A percentile compares a stretch with the other conserved stretches of the same genome.
Evolutionary conservation across 2,797 vertebrate genomes (phyloP).

Genomic region (Chrysocyon brachyurus): DNA sequence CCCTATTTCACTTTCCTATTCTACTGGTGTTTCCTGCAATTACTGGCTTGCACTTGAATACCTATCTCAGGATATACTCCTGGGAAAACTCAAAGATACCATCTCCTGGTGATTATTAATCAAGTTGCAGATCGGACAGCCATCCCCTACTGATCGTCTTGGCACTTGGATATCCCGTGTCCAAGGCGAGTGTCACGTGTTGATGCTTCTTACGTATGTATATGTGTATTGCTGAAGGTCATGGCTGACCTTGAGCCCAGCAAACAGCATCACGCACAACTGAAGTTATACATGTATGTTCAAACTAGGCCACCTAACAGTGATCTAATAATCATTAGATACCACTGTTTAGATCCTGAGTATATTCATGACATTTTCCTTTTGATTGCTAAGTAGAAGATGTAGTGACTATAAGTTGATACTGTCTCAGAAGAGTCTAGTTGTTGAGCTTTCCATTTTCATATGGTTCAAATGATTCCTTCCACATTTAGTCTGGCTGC

Average conservation of each 20-base stretch:
- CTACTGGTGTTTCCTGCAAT: neutral
- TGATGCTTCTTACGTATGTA: neutral
- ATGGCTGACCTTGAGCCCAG: neutral
- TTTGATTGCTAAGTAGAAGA: slow-evolving; percentile 57
- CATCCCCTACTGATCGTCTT: neutral
- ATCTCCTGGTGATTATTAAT: neutral
- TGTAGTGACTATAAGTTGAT: slow-evolving; percentile 23
- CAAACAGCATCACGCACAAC: neutral
- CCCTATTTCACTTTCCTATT: slow-evolving; percentile 29
- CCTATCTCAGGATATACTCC: neutral
- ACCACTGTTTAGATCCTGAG: neutral
- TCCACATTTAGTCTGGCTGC: slow-evolving; percentile 56
- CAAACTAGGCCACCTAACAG: neutral
- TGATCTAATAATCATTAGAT: slow-evolving; percentile 27
- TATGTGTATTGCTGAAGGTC: slow-evolving; percentile 4
- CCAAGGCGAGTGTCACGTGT: neutral
- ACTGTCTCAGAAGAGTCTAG: slow-evolving; percentile 29
- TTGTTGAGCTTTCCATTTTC: slow-evolving; percentile 60
- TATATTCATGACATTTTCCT: slow-evolving; percentile 26
- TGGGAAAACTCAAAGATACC: slow-evolving; percentile 5
- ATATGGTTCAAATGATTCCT: slow-evolving; percentile 68
- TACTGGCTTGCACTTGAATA: slow-evolving; percentile 15
- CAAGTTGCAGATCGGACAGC: neutral
- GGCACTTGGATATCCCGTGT: neutral
- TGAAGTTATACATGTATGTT: neutral